Evolutionary conservation across 1,140 invertebrate genomes (phyloP), one percentile per base, ranked within the genome.

Genomic region (Drosophila orena): DNA sequence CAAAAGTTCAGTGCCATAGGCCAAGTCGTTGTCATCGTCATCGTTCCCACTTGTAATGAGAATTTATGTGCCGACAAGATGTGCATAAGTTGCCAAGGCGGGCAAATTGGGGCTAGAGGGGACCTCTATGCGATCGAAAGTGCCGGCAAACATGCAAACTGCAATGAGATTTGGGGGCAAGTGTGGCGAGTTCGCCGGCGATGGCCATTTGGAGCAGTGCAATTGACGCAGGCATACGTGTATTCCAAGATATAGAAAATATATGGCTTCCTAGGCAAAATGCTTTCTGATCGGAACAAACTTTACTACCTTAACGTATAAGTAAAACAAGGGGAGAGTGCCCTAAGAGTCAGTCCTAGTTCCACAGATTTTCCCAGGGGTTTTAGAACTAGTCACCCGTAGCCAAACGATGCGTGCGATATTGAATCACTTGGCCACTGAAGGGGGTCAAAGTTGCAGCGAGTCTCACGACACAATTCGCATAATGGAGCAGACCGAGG

Each of bases 1-100:
- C 79, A 88, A 89, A 89, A 89, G 76, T 88, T 88, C 83, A 88
- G 81, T 88, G 81, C 81, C 81, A 86, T 76, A 74, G 74, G 81
- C 62, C 68, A 85, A 66, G 80, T 64, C 66, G 66, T 72, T 60
- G 60, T 79, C 61, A 71, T 38, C 37, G 54, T 52, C 54, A 56
- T 64, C 44, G 70, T 71, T 64, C 38, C 72, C 43, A 77, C 54
- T 80, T 77, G 65, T 89, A 88, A 88, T 88, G 84, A 88, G 84
- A 88, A 88, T 88, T 88, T 88, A 88, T 88, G 84, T 89, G 77
- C 84, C 72, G 79, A 62, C 77, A 77, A 74, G 68, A 73, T 72
- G 76, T 69, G 83, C 76, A 52, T 76, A 79, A 71, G 79, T 62
- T 52, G 55, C 60, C 57, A 42, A 59, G 40, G 20, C 17, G 54